Base-by-base conservation (phyloP, 2,888 invertebrate species). In the Eilema depressum region DNA sequence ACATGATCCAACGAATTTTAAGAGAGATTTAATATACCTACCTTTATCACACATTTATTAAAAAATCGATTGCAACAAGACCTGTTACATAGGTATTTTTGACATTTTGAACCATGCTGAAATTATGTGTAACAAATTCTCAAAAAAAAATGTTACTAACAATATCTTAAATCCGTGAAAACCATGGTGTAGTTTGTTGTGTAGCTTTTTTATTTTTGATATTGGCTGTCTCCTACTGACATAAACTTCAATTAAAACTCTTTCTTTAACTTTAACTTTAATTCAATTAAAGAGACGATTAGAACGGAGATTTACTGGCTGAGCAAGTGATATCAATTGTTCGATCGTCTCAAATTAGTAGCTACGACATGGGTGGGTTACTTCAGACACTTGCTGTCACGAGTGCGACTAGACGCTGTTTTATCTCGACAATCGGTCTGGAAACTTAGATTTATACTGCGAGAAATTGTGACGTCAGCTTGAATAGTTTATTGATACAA, bases 381-480 rank as follows among this genome's bases (percentile, higher is more conserved):
- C 67, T 69, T 74, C 70, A 71, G 71, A 80, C 68, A 47, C 68
- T 63, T 65, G 75, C 68, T 75, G 78, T 73, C 75, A 30, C 61
- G 10, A 20, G 61, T 20, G 53, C 64, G 64, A 69, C 61, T 77
- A 79, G 78, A 77, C 75, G 73, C 71, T 75, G 78, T 73, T 79
- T 79, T 79, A 80, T 79, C 75, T 73, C 75, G 63, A 75, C 73
- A 60, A 79, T 80, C 70, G 64, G 65, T 80, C 67, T 71, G 71
- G 64, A 20, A 66, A 70, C 60, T 66, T 70, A 71, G 70, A 80
- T 79, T 77, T 80, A 79, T 80, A 63, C 41, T 59, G 41, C 17
- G 59, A 60, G 59, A 60, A 60, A 59, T 30, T 60, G 20, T 56
- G 56, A 63, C 37, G 33, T 56, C 56, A 23, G n/a, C 33, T 68